phyloP scores from a whole-genome alignment of 2,888 invertebrate genomes.

The Blastobasis lacticolella region DNA sequence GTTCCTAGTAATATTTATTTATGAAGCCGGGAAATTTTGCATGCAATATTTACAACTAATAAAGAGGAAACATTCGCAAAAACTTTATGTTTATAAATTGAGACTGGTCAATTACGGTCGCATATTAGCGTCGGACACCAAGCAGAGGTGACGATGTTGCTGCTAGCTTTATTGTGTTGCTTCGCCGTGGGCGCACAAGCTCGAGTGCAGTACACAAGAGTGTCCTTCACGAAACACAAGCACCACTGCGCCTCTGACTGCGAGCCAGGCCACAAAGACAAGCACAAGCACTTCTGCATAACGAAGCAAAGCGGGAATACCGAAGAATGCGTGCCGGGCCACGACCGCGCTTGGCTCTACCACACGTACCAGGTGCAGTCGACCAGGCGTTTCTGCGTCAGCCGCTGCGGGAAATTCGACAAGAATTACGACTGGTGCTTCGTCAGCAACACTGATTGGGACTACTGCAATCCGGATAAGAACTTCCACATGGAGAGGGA shows the following conservation, averaged over 20 bases:
- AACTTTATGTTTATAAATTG: no score
- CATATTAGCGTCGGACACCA: no score
- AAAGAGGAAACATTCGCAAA: no score
- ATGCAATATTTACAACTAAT: no score
- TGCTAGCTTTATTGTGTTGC: background rate
- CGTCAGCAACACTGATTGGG: background rate
- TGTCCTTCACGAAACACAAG: background rate
- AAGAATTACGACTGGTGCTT: background rate
- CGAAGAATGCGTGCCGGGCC: background rate
- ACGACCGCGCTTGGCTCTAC: background rate
- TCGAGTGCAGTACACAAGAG: background rate
- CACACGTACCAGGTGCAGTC: background rate
- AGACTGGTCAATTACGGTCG: no score
- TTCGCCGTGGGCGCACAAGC: background rate
- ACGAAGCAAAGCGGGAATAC: background rate
- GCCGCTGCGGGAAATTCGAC: background rate
- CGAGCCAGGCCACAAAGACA: background rate
- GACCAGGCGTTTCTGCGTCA: background rate
- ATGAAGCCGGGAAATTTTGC: no score
- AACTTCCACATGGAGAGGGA: background rate
- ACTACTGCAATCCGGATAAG: conserved; percentile 1
- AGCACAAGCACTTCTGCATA: background rate
- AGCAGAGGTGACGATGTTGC: no score
- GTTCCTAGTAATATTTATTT: no score
- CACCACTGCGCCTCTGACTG: background rate